phyloP scores from a whole-genome alignment of 1,140 invertebrate species.

The Drosophila sproati region DNA sequence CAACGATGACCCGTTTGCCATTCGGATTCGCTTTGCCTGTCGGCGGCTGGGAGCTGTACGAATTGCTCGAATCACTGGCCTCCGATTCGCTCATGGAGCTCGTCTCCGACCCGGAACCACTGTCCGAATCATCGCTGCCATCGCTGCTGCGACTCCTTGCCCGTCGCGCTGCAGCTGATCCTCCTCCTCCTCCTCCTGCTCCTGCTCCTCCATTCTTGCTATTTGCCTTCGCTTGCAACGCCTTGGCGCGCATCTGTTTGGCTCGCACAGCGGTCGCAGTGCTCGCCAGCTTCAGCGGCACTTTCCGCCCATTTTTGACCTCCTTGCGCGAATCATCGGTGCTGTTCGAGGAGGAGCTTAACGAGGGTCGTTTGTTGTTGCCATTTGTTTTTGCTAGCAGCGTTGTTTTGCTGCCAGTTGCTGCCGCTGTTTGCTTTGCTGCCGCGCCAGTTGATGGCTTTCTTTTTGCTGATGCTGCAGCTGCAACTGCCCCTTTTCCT shows the following conservation, averaged over 20 bases:
- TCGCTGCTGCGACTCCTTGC: slow-evolving; percentile 76
- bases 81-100: slow-evolving; percentile 71
- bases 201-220: slow-evolving; percentile 59
- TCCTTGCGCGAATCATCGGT: slow-evolving; percentile 65
- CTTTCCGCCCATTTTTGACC: slow-evolving; percentile 66
- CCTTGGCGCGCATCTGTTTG: slow-evolving; percentile 67
- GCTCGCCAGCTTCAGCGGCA: slow-evolving; percentile 76
- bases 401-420: slow-evolving; percentile 24
- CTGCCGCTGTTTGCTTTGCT: slow-evolving; percentile 51
- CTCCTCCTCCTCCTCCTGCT: slow-evolving; percentile 67
- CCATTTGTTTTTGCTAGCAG: slow-evolving; percentile 44
- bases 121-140: slow-evolving; percentile 59
- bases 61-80: slow-evolving; percentile 67
- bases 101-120: slow-evolving; percentile 40
- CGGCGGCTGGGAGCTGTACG: slow-evolving; percentile 66
- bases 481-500: slow-evolving; percentile 17
- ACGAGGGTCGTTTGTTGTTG: slow-evolving; percentile 59
- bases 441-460: slow-evolving; percentile 17
- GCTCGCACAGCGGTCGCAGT: slow-evolving; percentile 76
- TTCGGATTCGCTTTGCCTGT: slow-evolving; percentile 38
- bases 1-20: slow-evolving; percentile 21
- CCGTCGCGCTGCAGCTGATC: slow-evolving; percentile 59
- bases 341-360: slow-evolving; percentile 83
- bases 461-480: slow-evolving; percentile 6
- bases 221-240: slow-evolving; percentile 48